Evolutionary conservation across 2,888 invertebrate genomes (phyloP), one percentile per base, ranked within the genome.

Genomic region (Lampropteryx suffumata): DNA sequence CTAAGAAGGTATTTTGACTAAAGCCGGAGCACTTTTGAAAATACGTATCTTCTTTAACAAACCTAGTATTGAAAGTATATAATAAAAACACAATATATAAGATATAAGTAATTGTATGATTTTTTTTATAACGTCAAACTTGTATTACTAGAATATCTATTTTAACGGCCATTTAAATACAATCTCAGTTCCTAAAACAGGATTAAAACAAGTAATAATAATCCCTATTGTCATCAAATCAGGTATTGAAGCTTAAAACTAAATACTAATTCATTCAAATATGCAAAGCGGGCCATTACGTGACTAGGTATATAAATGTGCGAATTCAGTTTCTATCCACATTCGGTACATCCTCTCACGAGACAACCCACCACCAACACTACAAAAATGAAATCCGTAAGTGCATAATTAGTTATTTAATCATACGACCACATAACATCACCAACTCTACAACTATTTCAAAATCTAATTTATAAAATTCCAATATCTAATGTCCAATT

Each of bases 341-440:
- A 82, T 72, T 82, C 71, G 46, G 45, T 57, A 36, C 57, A 67
- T 64, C 65, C 56, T 65, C 64, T 46, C 50, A 55, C 55, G 37
- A 59, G 52, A 48, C 57, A 43, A 61, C 55, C 64, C 67, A 62
- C 62, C 65, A 55, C 54, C 39, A 59, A 54, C 58, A 13, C 64
- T 48, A 40, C 51, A 56, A 80, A 75, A 64, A 84, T 84, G 84
- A 82, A 82, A 79, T 78, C 73, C 61, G 84, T 84, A 70, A 84
- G 84, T 83, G 4, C 17, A 17, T 17, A 4, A 17, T 17, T 17
- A 47, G 11, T 10, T 14, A 35, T 13, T 21, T 29, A 7, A 5
- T 24, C 5, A 21, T 21, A 3, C 21, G 5, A 21, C 5, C 5
- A 21, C 21, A 21, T n/a, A n/a, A n/a, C n/a, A n/a, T n/a, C 17